Conservation (phyloP, 2,797 vertebrate genomes). For the Okamejei kenojei region DNA sequence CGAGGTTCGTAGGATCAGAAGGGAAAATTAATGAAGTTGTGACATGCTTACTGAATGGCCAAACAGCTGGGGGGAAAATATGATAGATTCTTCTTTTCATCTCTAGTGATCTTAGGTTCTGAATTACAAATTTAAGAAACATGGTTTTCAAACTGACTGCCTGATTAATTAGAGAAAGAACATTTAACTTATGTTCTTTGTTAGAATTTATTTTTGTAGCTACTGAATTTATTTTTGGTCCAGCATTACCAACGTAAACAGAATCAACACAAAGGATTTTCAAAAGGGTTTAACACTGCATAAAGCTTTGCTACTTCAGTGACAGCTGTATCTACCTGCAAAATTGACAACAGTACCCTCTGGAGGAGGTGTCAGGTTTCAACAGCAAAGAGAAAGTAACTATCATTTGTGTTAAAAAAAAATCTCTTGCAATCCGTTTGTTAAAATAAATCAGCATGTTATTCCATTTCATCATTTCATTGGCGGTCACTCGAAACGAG, state of each 20-base stretch:
- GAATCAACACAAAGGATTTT: not conserved
- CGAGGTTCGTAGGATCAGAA: no score
- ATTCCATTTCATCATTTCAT: no score
- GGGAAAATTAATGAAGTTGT: no score
- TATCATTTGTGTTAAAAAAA: not conserved
- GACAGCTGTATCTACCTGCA: not conserved
- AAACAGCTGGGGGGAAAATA: no score
- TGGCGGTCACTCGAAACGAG: no score
- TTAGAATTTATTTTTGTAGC: not conserved
- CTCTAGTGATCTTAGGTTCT: no score
- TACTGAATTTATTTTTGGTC: not conserved
- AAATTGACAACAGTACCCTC: conserved; percentile 22
- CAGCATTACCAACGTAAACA: not conserved
- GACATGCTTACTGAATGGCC: no score
- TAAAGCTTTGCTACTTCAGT: not conserved
- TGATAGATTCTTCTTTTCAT: no score
- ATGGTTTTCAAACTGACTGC: not conserved
- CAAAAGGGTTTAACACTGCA: not conserved
- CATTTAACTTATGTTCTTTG: not conserved
- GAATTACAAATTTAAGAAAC: not conserved
- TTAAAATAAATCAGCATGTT: not conserved
- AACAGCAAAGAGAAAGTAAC: not conserved
- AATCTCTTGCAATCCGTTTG: not conserved
- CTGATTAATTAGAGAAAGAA: not conserved
- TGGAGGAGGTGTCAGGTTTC: conserved; percentile 7